A percentile compares a stretch with the other conserved stretches of the same genome.
Evolutionary conservation across 2,888 invertebrate genomes (phyloP).

Genomic region (Napeogenes inachia): DNA sequence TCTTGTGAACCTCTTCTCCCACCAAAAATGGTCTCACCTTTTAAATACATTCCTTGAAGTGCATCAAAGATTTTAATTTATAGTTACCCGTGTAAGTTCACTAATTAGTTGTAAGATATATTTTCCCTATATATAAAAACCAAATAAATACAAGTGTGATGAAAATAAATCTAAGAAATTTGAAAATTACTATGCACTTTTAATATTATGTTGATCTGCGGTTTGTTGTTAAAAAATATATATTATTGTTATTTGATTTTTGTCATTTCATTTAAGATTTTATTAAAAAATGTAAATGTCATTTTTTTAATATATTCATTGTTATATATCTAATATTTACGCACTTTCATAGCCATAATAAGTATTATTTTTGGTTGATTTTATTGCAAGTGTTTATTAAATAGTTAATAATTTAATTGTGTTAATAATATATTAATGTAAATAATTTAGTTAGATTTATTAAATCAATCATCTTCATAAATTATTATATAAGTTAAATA

Average conservation of each 20-base stretch:
- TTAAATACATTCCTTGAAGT: conserved; percentile 55
- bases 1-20: conserved; percentile 49
- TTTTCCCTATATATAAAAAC: conserved; percentile 30
- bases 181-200: conserved; percentile 14
- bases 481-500: too few relatives aligned
- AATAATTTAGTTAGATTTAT: too few relatives aligned
- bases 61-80: conserved; percentile 45
- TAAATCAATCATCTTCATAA: too few relatives aligned
- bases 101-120: conserved; percentile 34
- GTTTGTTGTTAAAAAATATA: conserved; percentile 56
- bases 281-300: conserved; percentile 10
- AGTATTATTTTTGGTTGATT: conserved; percentile 26
- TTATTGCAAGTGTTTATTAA: too few relatives aligned
- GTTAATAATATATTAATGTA: too few relatives aligned
- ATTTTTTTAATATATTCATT: conserved; percentile 18
- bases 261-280: conserved; percentile 59
- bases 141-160: conserved; percentile 61
- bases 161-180: conserved; percentile 53
- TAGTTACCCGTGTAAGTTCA: conserved; percentile 61
- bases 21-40: conserved; percentile 46
- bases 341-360: conserved; percentile 26
- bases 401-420: too few relatives aligned
- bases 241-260: conserved; percentile 40
- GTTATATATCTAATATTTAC: conserved; percentile 18
- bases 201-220: conserved; percentile 53